Evolutionary conservation across 2,797 vertebrate genomes (phyloP).

Genomic region (Lacerta viridis): DNA sequence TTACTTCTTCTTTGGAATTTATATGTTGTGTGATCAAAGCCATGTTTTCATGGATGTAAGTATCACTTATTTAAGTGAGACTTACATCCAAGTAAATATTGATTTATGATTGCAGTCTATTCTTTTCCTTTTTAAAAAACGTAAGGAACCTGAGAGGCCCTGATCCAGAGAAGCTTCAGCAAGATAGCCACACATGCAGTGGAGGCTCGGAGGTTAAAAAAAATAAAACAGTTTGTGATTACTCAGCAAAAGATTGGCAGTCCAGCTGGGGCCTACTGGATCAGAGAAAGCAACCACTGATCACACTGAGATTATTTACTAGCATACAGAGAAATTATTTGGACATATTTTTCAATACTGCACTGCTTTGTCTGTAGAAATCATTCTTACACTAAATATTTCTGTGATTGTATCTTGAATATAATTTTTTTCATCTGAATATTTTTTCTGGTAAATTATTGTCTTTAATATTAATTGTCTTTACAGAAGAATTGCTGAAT

Average conservation of each 20-base stretch:
- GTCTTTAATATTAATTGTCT: background rate
- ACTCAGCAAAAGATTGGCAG: background rate
- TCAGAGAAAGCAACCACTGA: background rate
- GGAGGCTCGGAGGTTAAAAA: background rate
- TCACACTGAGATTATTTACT: background rate
- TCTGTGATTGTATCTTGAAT: background rate
- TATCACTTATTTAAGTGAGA: background rate
- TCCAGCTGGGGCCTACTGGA: background rate
- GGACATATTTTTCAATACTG: background rate
- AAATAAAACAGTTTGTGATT: background rate
- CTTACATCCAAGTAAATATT: background rate
- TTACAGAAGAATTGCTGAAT: conserved; percentile 85
- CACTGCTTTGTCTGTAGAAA: background rate
- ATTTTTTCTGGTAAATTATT: background rate
- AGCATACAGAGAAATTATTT: background rate
- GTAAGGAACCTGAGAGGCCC: background rate
- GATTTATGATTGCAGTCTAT: too few relatives aligned
- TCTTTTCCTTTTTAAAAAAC: background rate
- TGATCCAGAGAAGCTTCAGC: background rate
- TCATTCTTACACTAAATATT: background rate
- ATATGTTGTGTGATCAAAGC: background rate
- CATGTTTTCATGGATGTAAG: background rate
- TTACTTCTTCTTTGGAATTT: background rate
- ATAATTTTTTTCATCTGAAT: background rate
- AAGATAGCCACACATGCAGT: background rate